phyloP scores from a whole-genome alignment of 2,888 invertebrate genomes.

The Platypus cylindrus region DNA sequence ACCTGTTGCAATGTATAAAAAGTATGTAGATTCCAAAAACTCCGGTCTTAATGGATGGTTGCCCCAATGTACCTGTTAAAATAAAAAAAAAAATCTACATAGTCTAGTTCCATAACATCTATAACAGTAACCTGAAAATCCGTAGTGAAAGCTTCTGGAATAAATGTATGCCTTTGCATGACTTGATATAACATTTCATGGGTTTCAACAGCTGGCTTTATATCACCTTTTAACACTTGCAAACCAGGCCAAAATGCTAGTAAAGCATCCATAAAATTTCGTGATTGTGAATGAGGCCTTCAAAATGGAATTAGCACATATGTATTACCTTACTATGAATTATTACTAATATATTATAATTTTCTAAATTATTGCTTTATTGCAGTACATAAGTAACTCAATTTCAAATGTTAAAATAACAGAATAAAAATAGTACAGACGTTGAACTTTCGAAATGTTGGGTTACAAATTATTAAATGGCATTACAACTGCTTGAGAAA shows the following conservation, averaged over 20 bases:
- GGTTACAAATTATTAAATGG: no score
- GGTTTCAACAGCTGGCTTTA: constrained; percentile 95
- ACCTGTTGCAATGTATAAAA: constrained; percentile 86
- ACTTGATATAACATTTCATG: constrained; percentile 99
- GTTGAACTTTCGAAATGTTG: no score
- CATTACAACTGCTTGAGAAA: no score
- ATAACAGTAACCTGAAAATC: constrained; percentile 67
- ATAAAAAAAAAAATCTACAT: neutral
- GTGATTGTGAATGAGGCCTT: constrained; percentile 81
- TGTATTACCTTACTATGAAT: no score
- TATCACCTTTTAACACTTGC: constrained; percentile 70
- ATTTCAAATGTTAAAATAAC: no score
- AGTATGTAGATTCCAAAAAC: constrained; percentile 96
- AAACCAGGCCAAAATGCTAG: constrained; percentile 98
- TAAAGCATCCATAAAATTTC: constrained; percentile 95
- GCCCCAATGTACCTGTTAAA: constrained; percentile 82
- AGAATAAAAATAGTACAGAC: no score
- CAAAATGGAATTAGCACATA: no score
- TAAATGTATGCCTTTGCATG: constrained; percentile 92
- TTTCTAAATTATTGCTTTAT: no score
- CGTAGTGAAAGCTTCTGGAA: constrained; percentile 97
- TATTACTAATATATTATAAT: no score
- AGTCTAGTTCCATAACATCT: no score
- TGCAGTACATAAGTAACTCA: no score
- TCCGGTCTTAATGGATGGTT: constrained; percentile 95